A percentile compares a stretch with the other conserved stretches of the same genome.
phyloP scores from a whole-genome alignment of 2,113 vertebrate genomes.

The Prionailurus bengalensis region DNA sequence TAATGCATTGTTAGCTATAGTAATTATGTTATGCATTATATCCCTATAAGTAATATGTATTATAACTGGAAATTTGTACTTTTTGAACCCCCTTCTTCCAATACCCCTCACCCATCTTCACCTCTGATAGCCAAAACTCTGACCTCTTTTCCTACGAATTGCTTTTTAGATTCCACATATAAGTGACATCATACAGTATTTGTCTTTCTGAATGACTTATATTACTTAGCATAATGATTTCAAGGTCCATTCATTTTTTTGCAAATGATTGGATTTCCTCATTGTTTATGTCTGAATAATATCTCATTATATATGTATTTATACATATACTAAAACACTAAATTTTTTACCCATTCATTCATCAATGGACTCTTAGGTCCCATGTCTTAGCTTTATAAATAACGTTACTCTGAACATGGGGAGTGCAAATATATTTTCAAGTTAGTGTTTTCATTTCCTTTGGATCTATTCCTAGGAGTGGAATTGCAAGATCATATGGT shows the following conservation, averaged over 20 bases:
- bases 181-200: neutral
- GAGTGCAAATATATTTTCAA: neutral
- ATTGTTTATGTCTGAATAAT: neutral
- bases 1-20: neutral
- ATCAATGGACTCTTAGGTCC: neutral
- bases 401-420: neutral
- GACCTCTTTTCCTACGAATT: neutral
- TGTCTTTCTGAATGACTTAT: neutral
- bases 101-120: neutral
- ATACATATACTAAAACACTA: neutral
- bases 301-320: neutral
- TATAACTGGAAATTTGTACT: neutral
- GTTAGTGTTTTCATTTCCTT: neutral
- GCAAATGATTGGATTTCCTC: neutral
- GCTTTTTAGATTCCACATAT: neutral
- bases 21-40: neutral
- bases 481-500: neutral
- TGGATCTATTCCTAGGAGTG: neutral
- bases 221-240: neutral
- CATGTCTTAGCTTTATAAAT: neutral
- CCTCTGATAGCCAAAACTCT: neutral
- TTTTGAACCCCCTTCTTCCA: neutral
- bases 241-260: neutral
- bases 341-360: neutral
- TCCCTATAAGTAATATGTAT: neutral